Evolutionary conservation across 1,140 invertebrate genomes (phyloP), one percentile per base, ranked within the genome.

Genomic region (Listronotus bonariensis): DNA sequence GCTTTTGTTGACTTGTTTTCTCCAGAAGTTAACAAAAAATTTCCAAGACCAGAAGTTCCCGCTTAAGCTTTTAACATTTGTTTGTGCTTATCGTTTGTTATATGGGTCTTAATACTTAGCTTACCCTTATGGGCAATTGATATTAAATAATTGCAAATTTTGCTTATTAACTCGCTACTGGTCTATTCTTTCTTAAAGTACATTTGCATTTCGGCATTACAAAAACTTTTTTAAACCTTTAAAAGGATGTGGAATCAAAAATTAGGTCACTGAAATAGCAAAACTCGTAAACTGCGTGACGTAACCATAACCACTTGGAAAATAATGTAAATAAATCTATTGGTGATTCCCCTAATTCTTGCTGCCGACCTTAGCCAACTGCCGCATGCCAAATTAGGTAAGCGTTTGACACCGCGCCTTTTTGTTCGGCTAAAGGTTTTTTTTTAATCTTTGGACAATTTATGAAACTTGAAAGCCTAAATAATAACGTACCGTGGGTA

Each of bases 301-400:
- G 20, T 3, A 26, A 26, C 20, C 20, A 26, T 46, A 46, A 46
- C 3, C 43, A 46, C 11, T 46, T 9, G 43, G 43, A 46, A 46
- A 46, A 46, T 46, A 46, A 46, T 46, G 43, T 12, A 46, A 46
- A 46, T 46, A 46, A 46, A 18, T n/a, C n/a, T n/a, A n/a, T n/a
- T n/a, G n/a, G n/a, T n/a, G n/a, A n/a, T n/a, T n/a, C n/a, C n/a
- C n/a, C n/a, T n/a, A n/a, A n/a, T n/a, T n/a, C n/a, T n/a, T n/a
- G n/a, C n/a, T n/a, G n/a, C n/a, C n/a, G n/a, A n/a, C n/a, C n/a
- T n/a, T n/a, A n/a, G n/a, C n/a, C n/a, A n/a, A n/a, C n/a, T n/a
- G n/a, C n/a, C n/a, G n/a, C n/a, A n/a, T n/a, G n/a, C n/a, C n/a
- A n/a, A n/a, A n/a, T n/a, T n/a, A n/a, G n/a, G n/a, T n/a, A n/a